Conservation (phyloP, 2,797 vertebrate genomes). For the Numenius phaeopus region DNA sequence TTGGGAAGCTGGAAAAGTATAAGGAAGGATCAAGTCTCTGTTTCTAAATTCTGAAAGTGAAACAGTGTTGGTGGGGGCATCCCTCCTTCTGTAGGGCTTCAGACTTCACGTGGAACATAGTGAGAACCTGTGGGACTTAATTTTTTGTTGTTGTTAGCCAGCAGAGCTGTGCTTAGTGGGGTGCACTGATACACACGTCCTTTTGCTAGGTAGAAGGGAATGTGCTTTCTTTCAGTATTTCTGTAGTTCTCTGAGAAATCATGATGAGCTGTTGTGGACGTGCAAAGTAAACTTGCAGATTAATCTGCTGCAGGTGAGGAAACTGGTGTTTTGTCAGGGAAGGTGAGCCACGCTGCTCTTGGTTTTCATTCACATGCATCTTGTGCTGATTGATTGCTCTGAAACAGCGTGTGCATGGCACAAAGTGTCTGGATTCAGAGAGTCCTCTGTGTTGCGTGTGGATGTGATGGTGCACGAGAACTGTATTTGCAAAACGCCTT, state of each 20-base stretch:
- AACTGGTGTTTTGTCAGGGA: fast-evolving
- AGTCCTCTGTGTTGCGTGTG: fast-evolving
- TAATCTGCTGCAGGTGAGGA: not conserved
- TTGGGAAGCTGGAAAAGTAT: not conserved
- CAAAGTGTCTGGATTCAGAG: not conserved
- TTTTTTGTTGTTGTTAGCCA: not conserved
- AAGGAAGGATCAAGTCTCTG: not conserved
- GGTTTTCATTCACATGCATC: not conserved
- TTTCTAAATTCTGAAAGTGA: not conserved
- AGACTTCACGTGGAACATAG: fast-evolving
- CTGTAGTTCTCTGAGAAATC: not conserved
- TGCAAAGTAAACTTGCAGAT: not conserved
- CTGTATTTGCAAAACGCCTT: not conserved
- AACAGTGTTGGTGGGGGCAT: not conserved
- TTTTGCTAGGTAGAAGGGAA: not conserved
- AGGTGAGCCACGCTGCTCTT: not conserved
- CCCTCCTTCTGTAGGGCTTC: not conserved
- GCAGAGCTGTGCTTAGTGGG: not conserved
- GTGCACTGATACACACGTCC: not conserved
- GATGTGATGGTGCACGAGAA: fast-evolving
- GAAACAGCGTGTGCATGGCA: fast-evolving
- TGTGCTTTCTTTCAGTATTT: not conserved
- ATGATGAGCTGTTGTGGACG: fast-evolving
- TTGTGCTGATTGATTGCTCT: not conserved
- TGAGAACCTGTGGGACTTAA: not conserved